These are phyloP conservation scores for Beris morrisii DNA, from an alignment of 2,888 invertebrate genomes.

Conservation along the genomic window DNA sequence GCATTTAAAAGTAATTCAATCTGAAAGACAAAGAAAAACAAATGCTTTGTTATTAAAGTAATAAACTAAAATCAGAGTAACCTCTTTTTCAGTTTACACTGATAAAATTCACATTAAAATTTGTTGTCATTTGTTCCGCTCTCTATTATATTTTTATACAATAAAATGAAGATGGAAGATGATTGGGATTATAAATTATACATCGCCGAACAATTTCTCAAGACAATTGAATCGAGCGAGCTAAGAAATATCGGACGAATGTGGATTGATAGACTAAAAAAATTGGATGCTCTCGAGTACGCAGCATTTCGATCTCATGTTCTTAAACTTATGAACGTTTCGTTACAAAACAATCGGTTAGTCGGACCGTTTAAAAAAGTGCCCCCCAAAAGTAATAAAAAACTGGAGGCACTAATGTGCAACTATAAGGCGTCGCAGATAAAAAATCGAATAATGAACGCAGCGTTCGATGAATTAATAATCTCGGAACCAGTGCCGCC, in stretches of 20 bases:
- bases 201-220: slow-evolving; percentile 7
- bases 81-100: slow-evolving; percentile 5
- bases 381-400: background rate
- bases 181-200: slow-evolving; percentile 8
- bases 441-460: background rate
- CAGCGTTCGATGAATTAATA: slow-evolving; percentile 4
- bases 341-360: slow-evolving; percentile 30
- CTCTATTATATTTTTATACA: background rate
- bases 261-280: slow-evolving; percentile 8
- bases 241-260: slow-evolving; percentile 8
- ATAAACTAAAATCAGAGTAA: background rate
- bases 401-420: slow-evolving; percentile 1
- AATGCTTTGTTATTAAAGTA: background rate
- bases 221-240: slow-evolving; percentile 2
- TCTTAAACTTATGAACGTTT: slow-evolving; percentile 13
- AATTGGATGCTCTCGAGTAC: slow-evolving; percentile 2
- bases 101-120: background rate
- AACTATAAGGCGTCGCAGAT: slow-evolving; percentile 6
- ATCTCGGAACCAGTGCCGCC: slow-evolving; percentile 4
- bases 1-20: slow-evolving; percentile 60
- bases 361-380: slow-evolving; percentile 27
- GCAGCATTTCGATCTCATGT: background rate
- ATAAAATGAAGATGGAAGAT: background rate
- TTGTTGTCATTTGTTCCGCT: too few species aligned
- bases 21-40: slow-evolving; percentile 46